Base-by-base conservation (phyloP, 1,140 invertebrate genomes). In the Caerostris darwini region DNA sequence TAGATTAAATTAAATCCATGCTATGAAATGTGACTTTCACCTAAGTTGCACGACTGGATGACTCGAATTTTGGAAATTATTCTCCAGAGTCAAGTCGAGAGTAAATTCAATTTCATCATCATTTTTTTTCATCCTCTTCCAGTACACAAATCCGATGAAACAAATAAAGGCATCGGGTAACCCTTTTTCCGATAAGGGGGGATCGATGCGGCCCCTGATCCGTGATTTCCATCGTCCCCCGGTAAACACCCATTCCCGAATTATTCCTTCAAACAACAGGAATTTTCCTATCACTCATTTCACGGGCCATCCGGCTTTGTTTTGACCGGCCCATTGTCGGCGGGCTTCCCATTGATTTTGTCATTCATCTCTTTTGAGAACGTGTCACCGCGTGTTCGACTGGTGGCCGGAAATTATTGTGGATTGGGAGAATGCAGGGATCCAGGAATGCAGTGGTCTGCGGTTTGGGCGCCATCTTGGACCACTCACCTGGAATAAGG, bases 291-390 rank as follows among this genome's bases (percentile, higher is more conserved):
- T 90, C 89, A 77, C 57, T 90, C 71, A 90, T 81, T 90, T 57
- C 56, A 81, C 56, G 69, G 69, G 8, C 17, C 34, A 64, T 2
- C 61, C 87, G 87, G 56, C 89, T 90, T 90, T 90, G 89, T 90
- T 90, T 90, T 90, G 89, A 50, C 69, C 69, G 69, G 69, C 7
- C 69, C 17, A 90, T 90, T 90, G 89, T 90, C 89, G n/a, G 8
- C 17, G 87, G 56, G 12, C 34, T 34, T 14, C 53, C 89, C 89
- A 90, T 90, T 82, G 89, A 90, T 90, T 90, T 90, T 90, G 71
- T 53, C 89, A 90, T 90, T 90, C 89, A 90, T 90, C 89, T 90
- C 89, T 90, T 90, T 90, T 90, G 69, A 90, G 89, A 34, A n/a
- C 69, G 69, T 81, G 71, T 90, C 89, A 81, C 89, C 89, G 89